Percentiles rank a stretch among this genome's conserved stretches.
Conservation (phyloP, 1,140 invertebrate genomes). For the Drosophila lowei region DNA sequence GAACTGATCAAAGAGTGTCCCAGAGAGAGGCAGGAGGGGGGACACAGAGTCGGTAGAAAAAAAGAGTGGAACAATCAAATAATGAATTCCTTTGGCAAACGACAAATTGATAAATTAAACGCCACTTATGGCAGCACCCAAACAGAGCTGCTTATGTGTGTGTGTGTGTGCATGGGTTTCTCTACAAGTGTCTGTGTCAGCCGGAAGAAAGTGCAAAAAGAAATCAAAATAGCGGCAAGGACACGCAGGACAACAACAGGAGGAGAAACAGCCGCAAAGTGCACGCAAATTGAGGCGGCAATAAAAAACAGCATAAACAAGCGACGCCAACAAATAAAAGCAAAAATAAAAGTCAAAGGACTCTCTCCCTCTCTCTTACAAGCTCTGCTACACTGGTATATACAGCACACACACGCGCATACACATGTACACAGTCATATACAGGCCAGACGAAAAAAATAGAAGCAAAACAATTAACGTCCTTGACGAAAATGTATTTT, state of each 20-base stretch:
- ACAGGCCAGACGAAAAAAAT: conserved; percentile 66
- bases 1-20: conserved; percentile 8
- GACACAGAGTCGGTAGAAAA: conserved; percentile 12
- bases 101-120: conserved; percentile 81
- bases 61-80: conserved; percentile 49
- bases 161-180: background rate
- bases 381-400: conserved; percentile 8
- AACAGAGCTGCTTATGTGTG: background rate
- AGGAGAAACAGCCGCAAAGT: conserved; percentile 60
- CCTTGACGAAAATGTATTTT: conserved; percentile 78
- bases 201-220: conserved; percentile 55
- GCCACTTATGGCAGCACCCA: conserved; percentile 62
- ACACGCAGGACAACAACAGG: conserved; percentile 58
- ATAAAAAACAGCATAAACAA: conserved; percentile 73
- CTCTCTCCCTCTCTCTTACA: conserved; percentile 24
- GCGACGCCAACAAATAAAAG: conserved; percentile 41
- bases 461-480: conserved; percentile 82
- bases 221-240: conserved; percentile 70
- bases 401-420: conserved; percentile 10
- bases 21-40: background rate
- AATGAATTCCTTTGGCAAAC: conserved; percentile 80
- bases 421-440: too few relatives aligned
- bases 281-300: conserved; percentile 75
- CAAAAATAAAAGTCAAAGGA: conserved; percentile 78
- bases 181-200: background rate